Evolutionary conservation across 2,113 vertebrate genomes (phyloP).

Genomic region (Rhynchopsitta pachyrhyncha): DNA sequence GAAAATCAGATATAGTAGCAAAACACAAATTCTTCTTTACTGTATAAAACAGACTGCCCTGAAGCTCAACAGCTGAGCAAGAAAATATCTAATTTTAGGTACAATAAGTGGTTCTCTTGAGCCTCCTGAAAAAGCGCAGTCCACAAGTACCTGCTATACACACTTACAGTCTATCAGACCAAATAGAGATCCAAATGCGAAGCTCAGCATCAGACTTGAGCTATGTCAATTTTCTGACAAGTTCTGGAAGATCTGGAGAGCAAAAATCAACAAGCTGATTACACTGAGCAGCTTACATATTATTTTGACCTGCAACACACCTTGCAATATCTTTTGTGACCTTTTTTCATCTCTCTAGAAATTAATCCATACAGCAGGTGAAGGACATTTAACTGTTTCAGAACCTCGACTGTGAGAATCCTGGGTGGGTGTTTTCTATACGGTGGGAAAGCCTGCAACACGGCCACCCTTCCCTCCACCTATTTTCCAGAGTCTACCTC

Average conservation of each 20-base stretch:
- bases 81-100: background rate
- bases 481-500: background rate
- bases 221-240: background rate
- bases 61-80: background rate
- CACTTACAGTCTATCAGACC: background rate
- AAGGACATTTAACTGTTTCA: background rate
- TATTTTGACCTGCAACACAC: background rate
- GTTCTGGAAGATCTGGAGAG: background rate
- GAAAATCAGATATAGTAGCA: background rate
- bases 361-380: background rate
- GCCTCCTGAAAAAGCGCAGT: background rate
- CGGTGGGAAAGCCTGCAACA: background rate
- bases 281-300: conserved; percentile 6
- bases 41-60: background rate
- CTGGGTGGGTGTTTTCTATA: background rate
- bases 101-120: background rate
- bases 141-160: background rate
- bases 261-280: conserved; percentile 37
- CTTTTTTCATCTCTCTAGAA: background rate
- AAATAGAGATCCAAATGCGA: background rate
- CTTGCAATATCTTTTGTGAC: background rate
- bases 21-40: background rate
- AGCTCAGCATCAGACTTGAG: background rate
- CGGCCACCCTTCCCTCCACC: background rate
- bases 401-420: background rate